Base-by-base conservation (phyloP, 2,888 invertebrate species). In the Clusia tigrina region DNA sequence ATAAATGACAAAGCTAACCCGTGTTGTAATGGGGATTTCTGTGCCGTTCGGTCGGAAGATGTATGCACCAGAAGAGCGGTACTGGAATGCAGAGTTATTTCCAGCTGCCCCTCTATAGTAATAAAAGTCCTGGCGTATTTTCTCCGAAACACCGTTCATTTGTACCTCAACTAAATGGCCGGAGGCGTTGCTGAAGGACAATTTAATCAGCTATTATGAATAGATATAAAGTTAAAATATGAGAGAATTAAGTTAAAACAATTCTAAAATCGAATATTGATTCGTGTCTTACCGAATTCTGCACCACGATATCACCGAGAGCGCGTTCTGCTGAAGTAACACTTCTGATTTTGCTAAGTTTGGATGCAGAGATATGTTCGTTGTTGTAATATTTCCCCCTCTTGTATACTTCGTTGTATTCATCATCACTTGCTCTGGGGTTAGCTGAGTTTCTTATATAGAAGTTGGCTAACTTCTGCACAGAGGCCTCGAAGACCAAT, bases 41-140 rank as follows among this genome's bases (percentile, higher is more conserved):
- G 72, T 71, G 0, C 84, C 84, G 42, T 86, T 86, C 0, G 94
- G 94, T 53, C 94, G 85, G 82, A 95, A 94, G 54, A 97, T 92
- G 74, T 98, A 98, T 0, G 98, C 98, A 0, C 98, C 98, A 0
- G 97, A 96, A 0, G 95, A 89, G 62, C 95, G 85, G 66, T 88
- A 87, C 0, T 79, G 74, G 2, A 86, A 85, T 2, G 84, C 81
- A 0, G 79, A 77, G 73, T 93, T 80, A 74, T 92, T 85, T 0
- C 93, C 94, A 0, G 81, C 81, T 42, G 86, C 87, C 0, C 89
- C 92, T 10, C 87, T 85, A 76, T 96, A 96, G 74, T 89, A 94
- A 23, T 87, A 85, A 77, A 93, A 91, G 2, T 88, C 86, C 79
- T 93, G 92, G 1, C 68, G 70, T 0, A 83, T 68, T 17, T 74